Conservation (phyloP, 1,140 invertebrate genomes). For the Chionoecetes opilio region DNA sequence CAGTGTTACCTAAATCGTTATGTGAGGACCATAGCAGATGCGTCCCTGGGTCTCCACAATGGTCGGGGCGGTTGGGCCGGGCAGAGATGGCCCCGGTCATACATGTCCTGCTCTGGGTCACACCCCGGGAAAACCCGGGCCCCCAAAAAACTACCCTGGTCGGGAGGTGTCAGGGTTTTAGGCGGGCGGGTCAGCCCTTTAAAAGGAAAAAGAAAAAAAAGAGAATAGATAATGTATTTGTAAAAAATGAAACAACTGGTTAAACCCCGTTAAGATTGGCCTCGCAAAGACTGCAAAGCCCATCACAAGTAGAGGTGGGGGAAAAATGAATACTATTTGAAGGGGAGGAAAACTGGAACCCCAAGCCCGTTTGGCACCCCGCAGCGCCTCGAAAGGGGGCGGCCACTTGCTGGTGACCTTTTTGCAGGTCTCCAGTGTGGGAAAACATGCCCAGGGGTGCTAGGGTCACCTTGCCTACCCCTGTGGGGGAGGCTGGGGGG, state of each 20-base stretch:
- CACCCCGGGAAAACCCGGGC: constrained; percentile 83
- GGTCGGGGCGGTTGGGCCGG: constrained; percentile 83
- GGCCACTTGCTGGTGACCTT: constrained; percentile 83
- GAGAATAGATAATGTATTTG: background rate
- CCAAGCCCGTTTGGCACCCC: constrained; percentile 88
- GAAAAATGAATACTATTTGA: constrained; percentile 68
- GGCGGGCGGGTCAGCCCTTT: constrained; percentile 85
- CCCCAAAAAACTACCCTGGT: constrained; percentile 91
- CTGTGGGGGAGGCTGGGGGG: constrained; percentile 21
- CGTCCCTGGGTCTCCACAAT: constrained; percentile 86
- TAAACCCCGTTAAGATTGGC: too few species aligned
- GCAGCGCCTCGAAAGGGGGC: constrained; percentile 87
- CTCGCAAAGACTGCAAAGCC: too few species aligned
- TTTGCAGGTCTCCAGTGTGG: constrained; percentile 82
- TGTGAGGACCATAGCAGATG: constrained; percentile 83
- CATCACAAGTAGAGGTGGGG: too few species aligned
- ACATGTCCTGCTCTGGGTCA: constrained; percentile 82
- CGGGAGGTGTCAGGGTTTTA: constrained; percentile 88
- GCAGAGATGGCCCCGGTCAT: constrained; percentile 82
- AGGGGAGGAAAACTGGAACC: constrained; percentile 87
- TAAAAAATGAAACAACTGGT: background rate
- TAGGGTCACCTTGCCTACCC: constrained; percentile 83
- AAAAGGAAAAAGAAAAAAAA: background rate
- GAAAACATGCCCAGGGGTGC: constrained; percentile 83
- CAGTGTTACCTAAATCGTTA: constrained; percentile 83